These are phyloP conservation scores for Etheostoma perlongum DNA, from an alignment of 2,797 vertebrate genomes.

Conservation along the genomic window DNA sequence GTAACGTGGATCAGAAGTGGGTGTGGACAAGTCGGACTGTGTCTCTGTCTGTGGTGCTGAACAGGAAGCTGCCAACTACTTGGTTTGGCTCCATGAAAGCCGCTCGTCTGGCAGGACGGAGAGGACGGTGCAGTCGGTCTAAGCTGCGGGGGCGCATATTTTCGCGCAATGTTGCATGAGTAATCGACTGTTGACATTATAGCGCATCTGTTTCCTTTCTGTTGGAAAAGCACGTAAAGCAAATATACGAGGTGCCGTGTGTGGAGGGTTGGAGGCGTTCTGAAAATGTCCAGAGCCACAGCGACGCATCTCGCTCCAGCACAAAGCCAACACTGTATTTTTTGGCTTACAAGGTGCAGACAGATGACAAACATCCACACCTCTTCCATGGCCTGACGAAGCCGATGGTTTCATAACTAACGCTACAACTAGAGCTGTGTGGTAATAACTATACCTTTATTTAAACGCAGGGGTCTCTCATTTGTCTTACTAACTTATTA, in stretches of 20 bases:
- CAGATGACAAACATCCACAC: conserved; percentile 68
- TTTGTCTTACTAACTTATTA: conserved; percentile 34
- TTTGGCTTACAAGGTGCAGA: conserved; percentile 54
- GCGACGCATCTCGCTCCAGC: conserved; percentile 55
- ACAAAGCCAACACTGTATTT: conserved; percentile 55
- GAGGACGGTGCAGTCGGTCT: conserved; percentile 23
- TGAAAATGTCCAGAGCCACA: conserved; percentile 78
- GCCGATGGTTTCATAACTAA: conserved; percentile 60
- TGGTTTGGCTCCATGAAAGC: conserved; percentile 7
- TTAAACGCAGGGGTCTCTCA: not conserved
- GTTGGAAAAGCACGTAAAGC: conserved; percentile 48
- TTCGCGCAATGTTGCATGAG: conserved; percentile 74
- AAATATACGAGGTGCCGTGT: conserved; percentile 32
- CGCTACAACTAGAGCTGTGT: conserved; percentile 16
- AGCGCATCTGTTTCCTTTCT: conserved; percentile 79
- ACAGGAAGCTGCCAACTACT: conserved; percentile 49
- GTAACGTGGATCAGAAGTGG: conserved; percentile 63
- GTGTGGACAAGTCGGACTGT: conserved; percentile 60
- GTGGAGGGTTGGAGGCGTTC: conserved; percentile 40
- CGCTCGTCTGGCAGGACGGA: conserved; percentile 32
- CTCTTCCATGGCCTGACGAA: conserved; percentile 68
- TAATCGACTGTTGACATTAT: conserved; percentile 78
- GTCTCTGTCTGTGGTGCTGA: conserved; percentile 79
- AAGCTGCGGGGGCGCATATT: conserved; percentile 64
- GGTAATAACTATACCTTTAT: not conserved